Percentiles rank a stretch among this genome's conserved stretches.
Evolutionary conservation across 1,140 invertebrate genomes (phyloP).

Genomic region (Calliphora vicina): DNA sequence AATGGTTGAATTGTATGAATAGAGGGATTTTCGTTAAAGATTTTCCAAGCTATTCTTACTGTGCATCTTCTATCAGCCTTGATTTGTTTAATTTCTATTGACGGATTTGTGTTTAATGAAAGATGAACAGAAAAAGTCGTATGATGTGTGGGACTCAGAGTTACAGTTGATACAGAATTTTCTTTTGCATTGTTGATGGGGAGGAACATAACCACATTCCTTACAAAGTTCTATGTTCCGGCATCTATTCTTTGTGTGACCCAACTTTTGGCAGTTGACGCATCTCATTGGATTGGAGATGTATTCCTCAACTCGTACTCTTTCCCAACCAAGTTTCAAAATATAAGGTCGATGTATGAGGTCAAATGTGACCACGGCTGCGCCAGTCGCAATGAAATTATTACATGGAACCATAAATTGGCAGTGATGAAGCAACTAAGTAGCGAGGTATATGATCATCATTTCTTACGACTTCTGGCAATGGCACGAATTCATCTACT

Average conservation of each 20-base stretch:
- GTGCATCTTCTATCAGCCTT: background rate
- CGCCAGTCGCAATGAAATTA: background rate
- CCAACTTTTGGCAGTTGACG: constrained; percentile 10
- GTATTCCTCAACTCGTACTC: background rate
- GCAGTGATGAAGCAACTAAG: too few species aligned
- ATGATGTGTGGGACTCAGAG: background rate
- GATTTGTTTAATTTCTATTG: background rate
- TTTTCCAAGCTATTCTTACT: background rate
- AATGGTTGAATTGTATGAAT: background rate
- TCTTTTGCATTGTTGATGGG: background rate
- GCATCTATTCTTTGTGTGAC: constrained; percentile 3
- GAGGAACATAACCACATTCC: background rate
- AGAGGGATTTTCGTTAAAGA: background rate
- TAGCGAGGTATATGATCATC: too few species aligned
- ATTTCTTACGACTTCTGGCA: too few species aligned
- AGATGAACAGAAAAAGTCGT: background rate
- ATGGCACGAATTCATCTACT: too few species aligned
- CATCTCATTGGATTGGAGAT: background rate
- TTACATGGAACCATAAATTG: too few species aligned
- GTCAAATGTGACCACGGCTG: constrained; percentile 8
- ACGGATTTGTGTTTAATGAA: background rate
- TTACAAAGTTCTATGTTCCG: background rate
- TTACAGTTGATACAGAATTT: constrained; percentile 5
- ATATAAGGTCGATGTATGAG: background rate
- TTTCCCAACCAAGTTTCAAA: background rate